Evolutionary conservation across 2,113 vertebrate species (phyloP).

Genomic region (Aphelocoma coerulescens): DNA sequence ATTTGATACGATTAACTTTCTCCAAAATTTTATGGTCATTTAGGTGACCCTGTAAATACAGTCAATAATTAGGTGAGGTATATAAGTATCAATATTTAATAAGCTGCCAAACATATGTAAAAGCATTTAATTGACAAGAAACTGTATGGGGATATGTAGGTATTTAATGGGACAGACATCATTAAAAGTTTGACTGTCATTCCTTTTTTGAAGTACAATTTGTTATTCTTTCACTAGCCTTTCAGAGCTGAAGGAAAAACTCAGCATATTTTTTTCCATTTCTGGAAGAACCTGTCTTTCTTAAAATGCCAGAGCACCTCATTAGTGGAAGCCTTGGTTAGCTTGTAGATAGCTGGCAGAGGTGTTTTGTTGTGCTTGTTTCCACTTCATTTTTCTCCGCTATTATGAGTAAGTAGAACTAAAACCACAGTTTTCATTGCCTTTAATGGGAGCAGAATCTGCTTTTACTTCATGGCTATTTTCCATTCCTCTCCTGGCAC

Average conservation of each 20-base stretch:
- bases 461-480: conserved; percentile 40
- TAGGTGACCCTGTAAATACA: conserved; percentile 40
- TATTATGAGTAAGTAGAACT: conserved; percentile 37
- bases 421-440: conserved; percentile 47
- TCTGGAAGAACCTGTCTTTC: conserved; percentile 39
- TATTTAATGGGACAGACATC: conserved; percentile 34
- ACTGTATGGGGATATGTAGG: neutral
- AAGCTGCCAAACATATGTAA: conserved; percentile 33
- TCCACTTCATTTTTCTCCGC: conserved; percentile 24
- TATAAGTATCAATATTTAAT: conserved; percentile 52
- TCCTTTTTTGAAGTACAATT: conserved; percentile 55
- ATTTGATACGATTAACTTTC: conserved; percentile 37
- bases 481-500: conserved; percentile 29
- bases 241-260: conserved; percentile 53
- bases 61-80: conserved; percentile 38
- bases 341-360: conserved; percentile 31
- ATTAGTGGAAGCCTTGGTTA: conserved; percentile 43
- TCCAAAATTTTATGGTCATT: conserved; percentile 18
- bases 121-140: conserved; percentile 35
- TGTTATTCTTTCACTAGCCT: conserved; percentile 40
- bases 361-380: conserved; percentile 59
- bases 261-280: conserved; percentile 8
- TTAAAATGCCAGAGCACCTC: conserved; percentile 48
- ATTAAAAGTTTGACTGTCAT: conserved; percentile 29
- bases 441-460: conserved; percentile 39